Base-by-base conservation (phyloP, 2,888 invertebrate genomes). In the Chrysodeixis includens region DNA sequence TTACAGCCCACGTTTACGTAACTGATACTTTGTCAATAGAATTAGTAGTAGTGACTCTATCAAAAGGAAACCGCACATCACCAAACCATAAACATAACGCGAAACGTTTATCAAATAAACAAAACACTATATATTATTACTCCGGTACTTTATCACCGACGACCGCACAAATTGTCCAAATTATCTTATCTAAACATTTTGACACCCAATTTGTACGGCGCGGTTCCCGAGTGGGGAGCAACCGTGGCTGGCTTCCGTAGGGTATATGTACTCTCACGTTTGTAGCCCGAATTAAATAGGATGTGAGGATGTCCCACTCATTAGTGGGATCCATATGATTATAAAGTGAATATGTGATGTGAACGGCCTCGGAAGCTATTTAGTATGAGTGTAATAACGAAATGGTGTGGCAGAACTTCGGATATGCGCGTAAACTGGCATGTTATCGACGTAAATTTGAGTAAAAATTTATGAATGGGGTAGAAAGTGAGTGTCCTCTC, bases 141-240 rank as follows among this genome's bases (percentile, higher is more conserved):
- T 53, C 52, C 40, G 40, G 22, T 44, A 64, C 35, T 74, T 69
- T 71, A 73, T 78, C 76, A 61, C 73, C 54, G 60, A 57, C 56
- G 56, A 44, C 64, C 40, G 49, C 54, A 71, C 78, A 76, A 79
- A 75, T 74, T 69, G 78, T 66, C 56, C 74, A 74, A 82, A 80
- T 84, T 78, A 83, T 81, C 81, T 78, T 81, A 79, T 83, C 84
- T 77, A 76, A 69, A 72, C 71, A 75, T 76, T 79, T 79, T 82
- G 76, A 79, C 76, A 72, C 77, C 74, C 66, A 81, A 81, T 79
- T 79, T 77, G 79, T 68, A 16, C 30, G 35, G 56, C 65, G 60
- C 65, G 72, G 72, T 62, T 63, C 66, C 67, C 71, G 56, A 46
- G 65, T 60, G 56, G 66, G 71, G 49, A 26, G 58, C 62, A 18